A percentile compares a stretch with the other conserved stretches of the same genome.
Evolutionary conservation across 1,140 invertebrate genomes (phyloP).

Genomic region (Venturia canescens): DNA sequence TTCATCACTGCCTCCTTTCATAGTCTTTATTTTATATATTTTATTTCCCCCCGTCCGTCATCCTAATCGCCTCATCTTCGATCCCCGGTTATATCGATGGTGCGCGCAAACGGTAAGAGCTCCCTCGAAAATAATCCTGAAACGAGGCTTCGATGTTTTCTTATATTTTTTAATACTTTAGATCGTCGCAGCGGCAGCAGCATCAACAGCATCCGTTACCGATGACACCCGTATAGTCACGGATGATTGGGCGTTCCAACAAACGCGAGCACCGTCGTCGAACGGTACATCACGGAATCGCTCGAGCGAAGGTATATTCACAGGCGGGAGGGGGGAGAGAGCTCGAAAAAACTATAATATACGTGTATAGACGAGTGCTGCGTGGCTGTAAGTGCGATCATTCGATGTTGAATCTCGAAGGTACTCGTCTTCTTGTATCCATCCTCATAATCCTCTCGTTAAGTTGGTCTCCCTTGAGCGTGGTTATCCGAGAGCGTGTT

Average conservation of each 20-base stretch:
- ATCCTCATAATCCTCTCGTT: constrained; percentile 1
- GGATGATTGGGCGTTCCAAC: constrained; percentile 39
- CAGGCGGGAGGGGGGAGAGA: too few relatives aligned
- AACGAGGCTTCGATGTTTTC: too few relatives aligned
- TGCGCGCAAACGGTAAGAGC: too few relatives aligned
- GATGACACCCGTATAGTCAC: constrained; percentile 51
- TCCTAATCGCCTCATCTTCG: constrained; percentile 22
- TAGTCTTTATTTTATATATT: neutral
- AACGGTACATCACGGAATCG: constrained; percentile 52
- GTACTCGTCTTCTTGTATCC: neutral
- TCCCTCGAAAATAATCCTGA: too few relatives aligned
- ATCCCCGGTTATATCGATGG: neutral
- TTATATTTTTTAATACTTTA: too few relatives aligned
- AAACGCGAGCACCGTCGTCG: constrained; percentile 3
- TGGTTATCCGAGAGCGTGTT: neutral
- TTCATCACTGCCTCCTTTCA: constrained; percentile 43
- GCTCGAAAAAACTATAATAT: too few relatives aligned
- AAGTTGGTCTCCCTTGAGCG: neutral
- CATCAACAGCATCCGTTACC: neutral
- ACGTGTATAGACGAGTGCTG: neutral
- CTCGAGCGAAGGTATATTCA: constrained; percentile 18
- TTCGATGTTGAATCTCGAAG: neutral
- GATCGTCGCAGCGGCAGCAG: too few relatives aligned
- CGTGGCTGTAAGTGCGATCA: neutral
- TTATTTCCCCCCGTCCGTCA: constrained; percentile 57